A percentile compares a stretch with the other conserved stretches of the same genome.
Conservation (phyloP, 1,140 invertebrate species). For the Elysia chlorotica region DNA sequence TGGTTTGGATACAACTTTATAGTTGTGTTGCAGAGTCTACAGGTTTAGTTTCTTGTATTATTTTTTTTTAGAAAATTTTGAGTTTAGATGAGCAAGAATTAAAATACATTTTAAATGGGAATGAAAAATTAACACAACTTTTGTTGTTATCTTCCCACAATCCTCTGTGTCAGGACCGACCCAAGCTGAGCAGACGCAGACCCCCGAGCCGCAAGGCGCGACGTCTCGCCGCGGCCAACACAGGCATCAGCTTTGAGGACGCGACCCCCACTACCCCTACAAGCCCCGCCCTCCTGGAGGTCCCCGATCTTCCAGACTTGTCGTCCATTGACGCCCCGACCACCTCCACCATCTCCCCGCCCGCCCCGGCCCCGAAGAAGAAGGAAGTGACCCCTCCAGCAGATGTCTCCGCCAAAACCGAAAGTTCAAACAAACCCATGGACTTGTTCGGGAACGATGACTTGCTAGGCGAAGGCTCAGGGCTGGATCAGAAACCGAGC, state of each 20-base stretch:
- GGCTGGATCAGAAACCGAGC: too few species aligned
- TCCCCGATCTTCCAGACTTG: not conserved
- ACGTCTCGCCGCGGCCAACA: not conserved
- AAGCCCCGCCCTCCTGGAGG: conserved; percentile 11
- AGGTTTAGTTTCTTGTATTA: too few species aligned
- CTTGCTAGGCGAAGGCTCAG: conserved; percentile 10
- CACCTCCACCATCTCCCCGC: too few species aligned
- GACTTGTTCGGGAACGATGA: conserved; percentile 21
- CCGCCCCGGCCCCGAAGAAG: too few species aligned
- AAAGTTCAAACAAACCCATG: not conserved
- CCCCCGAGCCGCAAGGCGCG: conserved; percentile 20
- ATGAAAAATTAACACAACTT: too few species aligned
- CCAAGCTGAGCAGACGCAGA: conserved; percentile 2
- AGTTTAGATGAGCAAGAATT: too few species aligned
- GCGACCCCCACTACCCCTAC: conserved; percentile 8
- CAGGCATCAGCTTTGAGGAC: conserved; percentile 21
- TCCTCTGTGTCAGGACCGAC: conserved; percentile 7
- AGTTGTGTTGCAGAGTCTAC: too few species aligned
- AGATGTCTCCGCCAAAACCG: too few species aligned
- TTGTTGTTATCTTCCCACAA: too few species aligned
- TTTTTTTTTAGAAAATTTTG: too few species aligned
- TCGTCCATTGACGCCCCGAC: not conserved
- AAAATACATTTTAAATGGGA: too few species aligned
- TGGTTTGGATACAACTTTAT: too few species aligned
- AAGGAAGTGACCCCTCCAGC: not conserved